These are phyloP conservation scores for Albula glossodonta DNA, from an alignment of 2,113 vertebrate species.

Conservation along the genomic window DNA sequence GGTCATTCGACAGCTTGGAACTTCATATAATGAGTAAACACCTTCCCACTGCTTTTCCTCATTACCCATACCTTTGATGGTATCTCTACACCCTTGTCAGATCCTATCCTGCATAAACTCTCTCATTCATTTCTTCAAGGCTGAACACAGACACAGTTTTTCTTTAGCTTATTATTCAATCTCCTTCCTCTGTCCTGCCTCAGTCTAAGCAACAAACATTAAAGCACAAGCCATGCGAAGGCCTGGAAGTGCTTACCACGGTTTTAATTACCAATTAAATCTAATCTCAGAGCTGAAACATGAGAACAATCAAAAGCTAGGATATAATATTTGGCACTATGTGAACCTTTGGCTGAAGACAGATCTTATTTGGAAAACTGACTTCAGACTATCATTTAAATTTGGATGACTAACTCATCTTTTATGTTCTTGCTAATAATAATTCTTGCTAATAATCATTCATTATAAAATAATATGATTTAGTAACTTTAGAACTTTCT, in stretches of 20 bases:
- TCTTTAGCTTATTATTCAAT: not conserved
- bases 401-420: no score
- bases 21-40: not conserved
- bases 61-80: not conserved
- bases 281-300: no score
- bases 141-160: not conserved
- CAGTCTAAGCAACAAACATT: not conserved
- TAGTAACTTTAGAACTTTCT: no score
- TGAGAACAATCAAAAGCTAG: no score
- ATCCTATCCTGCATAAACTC: not conserved
- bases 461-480: no score
- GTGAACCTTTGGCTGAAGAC: no score
- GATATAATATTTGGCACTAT: no score
- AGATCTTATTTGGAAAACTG: no score
- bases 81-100: not conserved
- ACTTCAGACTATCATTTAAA: no score
- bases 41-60: not conserved
- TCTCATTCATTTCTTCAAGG: not conserved
- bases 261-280: conserved; percentile 18
- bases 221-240: not conserved
- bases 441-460: no score
- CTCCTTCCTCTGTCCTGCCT: not conserved
- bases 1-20: not conserved
- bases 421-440: no score
- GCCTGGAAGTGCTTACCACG: not conserved